Conservation (phyloP, 2,888 invertebrate genomes). For the Argyra leucocephala region DNA sequence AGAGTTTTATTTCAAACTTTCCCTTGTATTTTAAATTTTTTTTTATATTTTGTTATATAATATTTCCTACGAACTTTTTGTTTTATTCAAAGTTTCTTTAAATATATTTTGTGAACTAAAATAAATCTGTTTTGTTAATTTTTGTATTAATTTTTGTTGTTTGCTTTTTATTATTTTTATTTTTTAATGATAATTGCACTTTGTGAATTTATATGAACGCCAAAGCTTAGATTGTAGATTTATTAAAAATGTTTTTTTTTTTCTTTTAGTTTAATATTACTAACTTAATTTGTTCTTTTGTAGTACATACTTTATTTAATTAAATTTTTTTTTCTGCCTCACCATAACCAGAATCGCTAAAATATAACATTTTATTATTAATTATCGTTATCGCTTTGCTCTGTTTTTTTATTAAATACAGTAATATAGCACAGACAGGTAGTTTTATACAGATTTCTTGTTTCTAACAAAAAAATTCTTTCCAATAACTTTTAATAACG, state of each 20-base stretch:
- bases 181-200: neutral
- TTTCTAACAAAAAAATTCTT: too few species aligned
- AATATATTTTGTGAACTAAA: too few species aligned
- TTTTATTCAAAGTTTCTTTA: too few species aligned
- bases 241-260: neutral
- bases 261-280: neutral
- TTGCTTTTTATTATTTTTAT: neutral
- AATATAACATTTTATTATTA: neutral
- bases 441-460: too few species aligned
- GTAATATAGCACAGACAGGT: too few species aligned
- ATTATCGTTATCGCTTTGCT: too few species aligned
- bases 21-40: neutral
- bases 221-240: neutral
- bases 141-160: neutral
- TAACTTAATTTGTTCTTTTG: neutral
- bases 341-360: constrained; percentile 2
- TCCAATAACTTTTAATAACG: too few species aligned
- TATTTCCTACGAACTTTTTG: too few species aligned
- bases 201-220: neutral
- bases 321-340: neutral
- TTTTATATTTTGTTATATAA: too few species aligned
- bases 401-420: too few species aligned
- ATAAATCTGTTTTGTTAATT: too few species aligned
- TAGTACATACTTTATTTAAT: neutral
- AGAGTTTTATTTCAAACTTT: too few species aligned